Base-by-base conservation (phyloP, 2,888 invertebrate genomes). In the Cotesia congregata region DNA sequence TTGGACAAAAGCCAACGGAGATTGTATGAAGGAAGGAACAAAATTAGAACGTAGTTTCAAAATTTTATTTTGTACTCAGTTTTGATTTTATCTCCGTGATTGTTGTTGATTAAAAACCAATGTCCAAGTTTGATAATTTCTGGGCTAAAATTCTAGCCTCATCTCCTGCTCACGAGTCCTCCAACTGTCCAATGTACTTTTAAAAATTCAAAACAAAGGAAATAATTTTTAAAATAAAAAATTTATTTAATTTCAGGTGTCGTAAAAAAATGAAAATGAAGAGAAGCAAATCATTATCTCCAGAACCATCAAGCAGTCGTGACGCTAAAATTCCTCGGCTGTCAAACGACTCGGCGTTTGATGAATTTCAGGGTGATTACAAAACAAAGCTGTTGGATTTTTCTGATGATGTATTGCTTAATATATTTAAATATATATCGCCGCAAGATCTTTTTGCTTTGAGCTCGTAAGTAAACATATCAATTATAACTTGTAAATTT, bases 391-490 rank as follows among this genome's bases (percentile, higher is more conserved):
- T 93, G 0, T 83, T 92, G 70, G 91, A 92, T 72, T 86, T 93
- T 5, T 92, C 92, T 0, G 93, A 93, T 82, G 93, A 93, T 82
- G 92, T 93, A 7, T 86, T 93, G 64, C 90, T 93, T 0, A 89
- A 87, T 72, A 91, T 93, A 67, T 85, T 92, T 74, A 86, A 88
- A 68, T 85, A 90, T 81, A 90, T 91, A 65, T 76, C 87, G 0
- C 90, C 92, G 0, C 84, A 87, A 65, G 92, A 92, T 71, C 83
- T 92, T 64, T 90, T 92, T 82, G 90, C 92, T 0, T 80, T 93
- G 1, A 92, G 91, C 81, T 91, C 88, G 92, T 92, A 81, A 90
- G 92, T 83, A 74, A 61, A 20, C 20, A 50, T 40, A 70, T 17
- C 68, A 7, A 6, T n/a, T 7, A 41, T n/a, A 40, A 15, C 50